phyloP scores from a whole-genome alignment of 2,888 invertebrate genomes.

The Clanis bilineata region DNA sequence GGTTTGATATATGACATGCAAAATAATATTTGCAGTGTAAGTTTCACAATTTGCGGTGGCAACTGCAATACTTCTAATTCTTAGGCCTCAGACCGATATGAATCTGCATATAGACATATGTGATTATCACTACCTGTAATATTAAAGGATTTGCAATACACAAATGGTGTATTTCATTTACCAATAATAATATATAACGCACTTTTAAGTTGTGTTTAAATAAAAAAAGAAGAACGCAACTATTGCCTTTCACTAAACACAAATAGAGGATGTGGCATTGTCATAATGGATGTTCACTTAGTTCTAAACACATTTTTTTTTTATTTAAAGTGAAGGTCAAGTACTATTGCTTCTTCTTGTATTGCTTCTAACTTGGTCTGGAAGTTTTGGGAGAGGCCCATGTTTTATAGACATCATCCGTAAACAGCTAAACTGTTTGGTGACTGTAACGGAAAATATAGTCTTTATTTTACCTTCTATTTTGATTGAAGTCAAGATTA shows the following conservation, averaged over 20 bases:
- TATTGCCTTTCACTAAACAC: conserved; percentile 67
- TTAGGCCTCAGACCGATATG: not conserved
- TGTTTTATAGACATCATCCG: no score
- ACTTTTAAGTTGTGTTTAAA: conserved; percentile 61
- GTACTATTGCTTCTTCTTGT: no score
- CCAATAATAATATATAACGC: conserved; percentile 32
- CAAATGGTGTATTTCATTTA: not conserved
- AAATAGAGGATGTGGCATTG: conserved; percentile 75
- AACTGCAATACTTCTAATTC: not conserved
- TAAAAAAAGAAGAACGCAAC: conserved; percentile 61
- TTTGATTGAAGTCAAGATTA: not conserved
- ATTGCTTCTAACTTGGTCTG: no score
- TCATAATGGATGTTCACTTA: conserved; percentile 50
- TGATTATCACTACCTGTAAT: not conserved
- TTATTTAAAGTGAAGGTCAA: conserved; percentile 18
- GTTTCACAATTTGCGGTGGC: not conserved
- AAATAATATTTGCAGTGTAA: no score
- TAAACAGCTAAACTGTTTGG: not conserved
- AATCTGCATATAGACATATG: not conserved
- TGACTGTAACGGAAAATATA: not conserved
- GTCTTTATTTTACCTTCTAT: not conserved
- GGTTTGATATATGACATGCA: no score
- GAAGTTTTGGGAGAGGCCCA: no score
- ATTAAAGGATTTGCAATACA: not conserved
- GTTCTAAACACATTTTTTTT: conserved; percentile 22